Evolutionary conservation across 2,113 vertebrate species (phyloP).

Genomic region (Crypturellus undulatus): DNA sequence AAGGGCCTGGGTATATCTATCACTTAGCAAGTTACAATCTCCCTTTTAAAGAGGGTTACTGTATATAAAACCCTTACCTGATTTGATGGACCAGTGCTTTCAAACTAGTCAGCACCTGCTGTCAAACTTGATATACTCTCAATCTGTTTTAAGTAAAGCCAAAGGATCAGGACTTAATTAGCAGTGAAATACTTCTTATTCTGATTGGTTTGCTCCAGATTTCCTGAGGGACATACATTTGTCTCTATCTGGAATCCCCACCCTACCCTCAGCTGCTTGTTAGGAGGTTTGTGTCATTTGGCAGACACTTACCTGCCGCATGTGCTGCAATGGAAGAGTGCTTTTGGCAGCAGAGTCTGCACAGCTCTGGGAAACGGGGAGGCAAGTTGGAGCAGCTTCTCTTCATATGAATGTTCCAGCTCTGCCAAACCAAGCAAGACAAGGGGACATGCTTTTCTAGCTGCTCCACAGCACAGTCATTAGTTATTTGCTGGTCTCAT

Average conservation of each 20-base stretch:
- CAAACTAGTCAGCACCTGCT: slow-evolving; percentile 83
- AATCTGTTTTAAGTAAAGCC: slow-evolving; percentile 82
- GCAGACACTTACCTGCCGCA: slow-evolving; percentile 44
- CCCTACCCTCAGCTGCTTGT: slow-evolving; percentile 56
- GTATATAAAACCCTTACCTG: slow-evolving; percentile 64
- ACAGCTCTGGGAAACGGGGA: slow-evolving; percentile 18
- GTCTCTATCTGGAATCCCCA: slow-evolving; percentile 78
- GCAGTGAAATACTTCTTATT: slow-evolving; percentile 74
- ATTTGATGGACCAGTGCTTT: slow-evolving; percentile 72
- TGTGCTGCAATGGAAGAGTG: not conserved
- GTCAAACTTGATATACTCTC: slow-evolving; percentile 72
- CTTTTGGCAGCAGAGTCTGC: slow-evolving; percentile 5
- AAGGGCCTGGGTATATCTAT: slow-evolving; percentile 25
- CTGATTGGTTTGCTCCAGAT: slow-evolving; percentile 73
- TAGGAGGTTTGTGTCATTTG: slow-evolving; percentile 63
- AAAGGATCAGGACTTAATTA: slow-evolving; percentile 86
- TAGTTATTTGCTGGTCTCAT: slow-evolving; percentile 30
- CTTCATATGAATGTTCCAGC: not conserved
- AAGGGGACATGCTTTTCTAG: not conserved
- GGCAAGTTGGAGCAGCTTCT: slow-evolving; percentile 65
- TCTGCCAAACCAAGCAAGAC: slow-evolving; percentile 60
- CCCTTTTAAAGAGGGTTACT: slow-evolving; percentile 41
- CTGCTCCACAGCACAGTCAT: not conserved
- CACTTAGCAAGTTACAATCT: slow-evolving; percentile 19
- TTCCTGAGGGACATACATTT: slow-evolving; percentile 78